Evolutionary conservation across 2,888 invertebrate species (phyloP).

Genomic region (Eumerus sabulonum): DNA sequence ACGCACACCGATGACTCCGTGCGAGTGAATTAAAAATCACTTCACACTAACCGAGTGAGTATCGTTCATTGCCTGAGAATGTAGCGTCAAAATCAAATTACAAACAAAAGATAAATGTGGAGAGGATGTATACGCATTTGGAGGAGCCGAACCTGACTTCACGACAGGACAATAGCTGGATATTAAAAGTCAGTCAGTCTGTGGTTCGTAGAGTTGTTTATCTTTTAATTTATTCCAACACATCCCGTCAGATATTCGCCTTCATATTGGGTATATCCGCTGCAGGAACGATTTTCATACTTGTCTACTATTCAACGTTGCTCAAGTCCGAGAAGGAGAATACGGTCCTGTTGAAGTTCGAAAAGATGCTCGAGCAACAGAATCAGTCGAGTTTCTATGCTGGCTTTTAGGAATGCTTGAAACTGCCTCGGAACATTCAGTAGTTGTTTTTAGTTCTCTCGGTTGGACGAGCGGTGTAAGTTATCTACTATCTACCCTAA

Average conservation of each 20-base stretch:
- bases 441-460: no score
- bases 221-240: no score
- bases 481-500: no score
- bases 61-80: constrained; percentile 7
- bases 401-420: constrained; percentile 24
- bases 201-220: neutral
- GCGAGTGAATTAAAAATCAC: constrained; percentile 10
- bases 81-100: constrained; percentile 7
- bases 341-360: constrained; percentile 37
- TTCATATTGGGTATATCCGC: constrained; percentile 48
- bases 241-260: constrained; percentile 27
- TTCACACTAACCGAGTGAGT: no score
- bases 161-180: neutral
- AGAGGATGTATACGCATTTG: constrained; percentile 26
- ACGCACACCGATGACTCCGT: constrained; percentile 2
- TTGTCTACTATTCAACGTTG: constrained; percentile 49
- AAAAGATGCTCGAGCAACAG: constrained; percentile 44
- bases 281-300: constrained; percentile 35
- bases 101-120: neutral
- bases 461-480: no score
- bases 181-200: constrained; percentile 22
- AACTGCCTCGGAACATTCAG: neutral
- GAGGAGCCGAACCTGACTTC: constrained; percentile 8
- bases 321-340: constrained; percentile 52
- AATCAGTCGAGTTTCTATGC: constrained; percentile 38